Base-by-base conservation (phyloP, 2,888 invertebrate genomes). In the Caradrina kadenii region DNA sequence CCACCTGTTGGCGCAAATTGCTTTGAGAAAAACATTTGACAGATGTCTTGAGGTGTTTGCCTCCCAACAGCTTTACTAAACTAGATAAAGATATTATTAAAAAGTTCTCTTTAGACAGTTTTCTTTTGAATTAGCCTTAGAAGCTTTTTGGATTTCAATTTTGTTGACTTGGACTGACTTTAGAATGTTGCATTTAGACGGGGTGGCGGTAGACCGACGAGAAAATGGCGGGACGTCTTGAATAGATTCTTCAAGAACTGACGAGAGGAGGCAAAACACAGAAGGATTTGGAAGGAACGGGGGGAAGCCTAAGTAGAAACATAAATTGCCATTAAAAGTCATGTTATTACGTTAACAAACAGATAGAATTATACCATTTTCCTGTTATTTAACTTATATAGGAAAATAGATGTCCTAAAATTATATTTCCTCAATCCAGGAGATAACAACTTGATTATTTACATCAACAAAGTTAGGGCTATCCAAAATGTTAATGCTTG, bases 1-100 rank as follows among this genome's bases (percentile, higher is more conserved):
- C 83, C 82, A 87, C 87, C 81, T 87, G 87, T 87, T 86, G 87
- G 75, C 66, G 70, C 65, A 73, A 77, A 81, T 76, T 74, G 76
- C 79, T 70, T 61, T 64, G 63, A 42, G 60, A 55, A 69, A 79
- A 76, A 62, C 64, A 65, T 72, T 74, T 67, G 69, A 73, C 59
- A 75, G 53, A 66, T 69, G 54, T 67, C 64, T 63, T 39, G 19
- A 61, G 60, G 56, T 50, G 49, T 68, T 79, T 13, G 21, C 35
- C n/a, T 68, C 48, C 59, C 22, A 35, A 52, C 50, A 31, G 61
- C 26, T 62, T 48, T 31, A 26, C 45, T 48, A 67, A 35, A 19
- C 48, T 54, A 79, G 45, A 53, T 52, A 26, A 42, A 63, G 15
- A 55, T 17, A 3, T 61, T 52, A 61, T 42, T 59, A 53, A 49